A percentile compares a stretch with the other conserved stretches of the same genome.
Conservation (phyloP, 2,797 vertebrate genomes). For the Siniperca undulata region DNA sequence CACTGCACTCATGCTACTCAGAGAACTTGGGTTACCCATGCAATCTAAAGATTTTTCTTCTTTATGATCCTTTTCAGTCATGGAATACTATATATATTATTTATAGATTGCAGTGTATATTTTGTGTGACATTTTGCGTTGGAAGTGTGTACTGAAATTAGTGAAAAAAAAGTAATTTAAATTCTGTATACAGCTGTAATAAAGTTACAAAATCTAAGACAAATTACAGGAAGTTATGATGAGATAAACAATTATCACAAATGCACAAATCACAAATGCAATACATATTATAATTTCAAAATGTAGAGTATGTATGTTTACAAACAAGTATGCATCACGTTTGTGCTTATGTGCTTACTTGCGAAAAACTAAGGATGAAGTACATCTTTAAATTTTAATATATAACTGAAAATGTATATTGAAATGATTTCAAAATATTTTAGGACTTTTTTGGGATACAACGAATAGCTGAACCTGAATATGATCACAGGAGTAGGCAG, state of each 20-base stretch:
- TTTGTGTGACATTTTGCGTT: neutral
- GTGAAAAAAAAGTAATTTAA: no score
- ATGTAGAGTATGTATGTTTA: neutral
- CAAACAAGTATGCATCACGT: neutral
- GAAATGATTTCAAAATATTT: neutral
- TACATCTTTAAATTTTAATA: neutral
- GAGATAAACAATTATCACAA: neutral
- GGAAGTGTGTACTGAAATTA: no score
- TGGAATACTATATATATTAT: neutral
- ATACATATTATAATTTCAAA: neutral
- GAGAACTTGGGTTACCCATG: neutral
- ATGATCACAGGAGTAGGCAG: slow-evolving; percentile 48
- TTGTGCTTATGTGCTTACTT: neutral
- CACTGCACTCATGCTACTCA: neutral
- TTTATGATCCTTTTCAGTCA: neutral
- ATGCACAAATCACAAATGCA: neutral
- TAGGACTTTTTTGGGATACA: neutral
- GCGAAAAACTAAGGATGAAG: neutral
- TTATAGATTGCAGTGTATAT: no score
- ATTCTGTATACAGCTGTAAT: neutral
- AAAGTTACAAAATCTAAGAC: neutral
- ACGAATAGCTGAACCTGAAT: slow-evolving; percentile 22
- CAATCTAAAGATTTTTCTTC: neutral
- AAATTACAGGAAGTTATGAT: neutral
- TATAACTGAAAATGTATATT: neutral